Evolutionary conservation across 2,888 invertebrate genomes (phyloP), one percentile per base, ranked within the genome.

Genomic region (Pristionchus entomophagus): DNA sequence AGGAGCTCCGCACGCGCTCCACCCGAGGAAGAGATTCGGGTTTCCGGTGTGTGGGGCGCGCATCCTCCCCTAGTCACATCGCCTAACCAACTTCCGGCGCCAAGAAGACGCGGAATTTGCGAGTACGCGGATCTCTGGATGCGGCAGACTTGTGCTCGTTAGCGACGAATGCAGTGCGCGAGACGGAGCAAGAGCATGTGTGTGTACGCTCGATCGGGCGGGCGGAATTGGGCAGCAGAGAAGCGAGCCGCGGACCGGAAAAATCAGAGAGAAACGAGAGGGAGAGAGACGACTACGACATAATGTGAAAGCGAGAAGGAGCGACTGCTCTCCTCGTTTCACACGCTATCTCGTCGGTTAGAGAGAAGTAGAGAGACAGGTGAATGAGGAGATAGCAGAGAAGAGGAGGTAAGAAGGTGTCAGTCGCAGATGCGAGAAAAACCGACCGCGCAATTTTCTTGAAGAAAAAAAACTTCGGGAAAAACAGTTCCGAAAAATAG

Each of bases 81-180:
- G n/a, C 35, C 65, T 35, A 59, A 59, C 65, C 32, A 65, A 65
- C 65, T 65, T 65, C 65, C 65, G 65, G 65, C 14, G 59, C 59
- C 26, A 22, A 17, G 19, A 17, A 22, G 17, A 4, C 59, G 6
- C 59, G 17, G 65, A 65, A 65, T 65, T 65, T 35, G 17, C 35
- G 65, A 35, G 65, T 65, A 65, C 65, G 65, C 65, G 32, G 32
- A 65, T 65, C 29, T 5, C 22, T 59, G n/a, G 35, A 32, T 35
- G 65, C 32, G 17, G 22, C 32, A 14, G 35, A 65, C 32, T 65
- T 65, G 35, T 35, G 65, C 32, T 65, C 32, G 5, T 65, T 65
- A 65, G 65, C 65, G 35, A 35, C 65, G 65, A 65, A 19, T 19
- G 35, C 12, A 4, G 32, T 14, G 2, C 17, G 59, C 4, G 35